phyloP scores from a whole-genome alignment of 1,140 invertebrate species.

The Hyposmocoma kahamanoa region DNA sequence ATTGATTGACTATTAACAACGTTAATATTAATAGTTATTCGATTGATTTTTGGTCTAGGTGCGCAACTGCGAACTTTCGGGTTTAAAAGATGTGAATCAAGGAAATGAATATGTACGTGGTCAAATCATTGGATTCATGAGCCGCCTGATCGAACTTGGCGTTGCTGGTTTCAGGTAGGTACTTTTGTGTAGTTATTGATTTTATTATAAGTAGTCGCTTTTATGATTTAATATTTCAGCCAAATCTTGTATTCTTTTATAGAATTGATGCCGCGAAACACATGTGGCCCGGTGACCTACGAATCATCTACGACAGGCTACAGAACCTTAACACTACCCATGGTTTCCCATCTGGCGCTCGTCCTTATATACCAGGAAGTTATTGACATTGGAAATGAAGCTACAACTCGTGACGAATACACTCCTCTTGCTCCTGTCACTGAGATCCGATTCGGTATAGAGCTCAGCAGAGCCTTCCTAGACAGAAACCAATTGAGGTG shows the following conservation, averaged over 20 bases:
- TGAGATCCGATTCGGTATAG: conserved; percentile 77
- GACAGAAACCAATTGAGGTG: conserved; percentile 60
- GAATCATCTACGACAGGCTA: conserved; percentile 75
- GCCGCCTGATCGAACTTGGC: conserved; percentile 81
- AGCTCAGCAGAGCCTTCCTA: conserved; percentile 60
- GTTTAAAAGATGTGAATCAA: conserved; percentile 84
- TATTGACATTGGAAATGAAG: conserved; percentile 83
- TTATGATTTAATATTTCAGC: no score
- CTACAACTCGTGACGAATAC: conserved; percentile 80
- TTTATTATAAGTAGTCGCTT: no score
- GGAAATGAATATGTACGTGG: conserved; percentile 77
- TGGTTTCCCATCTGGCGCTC: conserved; percentile 74
- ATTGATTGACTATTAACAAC: no score
- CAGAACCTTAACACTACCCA: conserved; percentile 76
- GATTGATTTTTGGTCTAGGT: no score
- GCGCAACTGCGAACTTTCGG: conserved; percentile 83
- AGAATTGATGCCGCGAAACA: conserved; percentile 85
- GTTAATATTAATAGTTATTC: no score
- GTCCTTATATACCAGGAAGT: conserved; percentile 88
- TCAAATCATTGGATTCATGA: conserved; percentile 81
- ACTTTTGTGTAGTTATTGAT: no score
- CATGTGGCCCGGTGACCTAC: conserved; percentile 85
- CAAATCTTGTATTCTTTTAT: no score
- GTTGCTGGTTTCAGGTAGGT: conserved; percentile 87
- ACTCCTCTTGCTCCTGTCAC: conserved; percentile 80